Conservation (phyloP, 2,113 vertebrate genomes). For the Ctenodactylus gundi region DNA sequence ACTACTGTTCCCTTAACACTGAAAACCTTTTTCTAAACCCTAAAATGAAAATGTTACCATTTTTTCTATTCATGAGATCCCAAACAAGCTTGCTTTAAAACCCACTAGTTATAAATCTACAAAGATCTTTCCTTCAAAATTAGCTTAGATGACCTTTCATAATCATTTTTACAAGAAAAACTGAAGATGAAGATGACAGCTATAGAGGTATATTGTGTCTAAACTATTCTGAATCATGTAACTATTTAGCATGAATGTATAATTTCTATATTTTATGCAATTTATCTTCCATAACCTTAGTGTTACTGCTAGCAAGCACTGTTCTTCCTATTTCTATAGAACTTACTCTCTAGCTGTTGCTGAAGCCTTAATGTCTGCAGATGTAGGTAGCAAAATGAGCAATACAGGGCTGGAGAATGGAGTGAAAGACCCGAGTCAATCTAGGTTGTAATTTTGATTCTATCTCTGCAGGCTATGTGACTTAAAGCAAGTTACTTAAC, state of each 20-base stretch:
- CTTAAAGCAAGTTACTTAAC: neutral
- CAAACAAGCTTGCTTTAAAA: neutral
- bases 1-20: neutral
- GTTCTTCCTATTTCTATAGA: neutral
- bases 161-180: constrained; percentile 3
- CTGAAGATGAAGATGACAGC: neutral
- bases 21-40: neutral
- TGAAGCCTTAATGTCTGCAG: neutral
- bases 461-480: neutral
- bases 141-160: neutral
- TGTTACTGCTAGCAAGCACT: neutral
- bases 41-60: neutral
- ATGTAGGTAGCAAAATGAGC: neutral
- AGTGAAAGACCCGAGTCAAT: neutral
- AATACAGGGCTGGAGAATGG: neutral
- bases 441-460: neutral
- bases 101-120: neutral
- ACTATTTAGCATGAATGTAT: neutral
- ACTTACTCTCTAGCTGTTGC: neutral
- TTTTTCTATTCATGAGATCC: neutral
- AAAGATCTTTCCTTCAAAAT: neutral
- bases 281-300: neutral
- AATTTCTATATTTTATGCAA: neutral
- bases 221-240: neutral
- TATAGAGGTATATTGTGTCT: neutral